phyloP scores from a whole-genome alignment of 2,888 invertebrate genomes.

The Lycia hirtaria region DNA sequence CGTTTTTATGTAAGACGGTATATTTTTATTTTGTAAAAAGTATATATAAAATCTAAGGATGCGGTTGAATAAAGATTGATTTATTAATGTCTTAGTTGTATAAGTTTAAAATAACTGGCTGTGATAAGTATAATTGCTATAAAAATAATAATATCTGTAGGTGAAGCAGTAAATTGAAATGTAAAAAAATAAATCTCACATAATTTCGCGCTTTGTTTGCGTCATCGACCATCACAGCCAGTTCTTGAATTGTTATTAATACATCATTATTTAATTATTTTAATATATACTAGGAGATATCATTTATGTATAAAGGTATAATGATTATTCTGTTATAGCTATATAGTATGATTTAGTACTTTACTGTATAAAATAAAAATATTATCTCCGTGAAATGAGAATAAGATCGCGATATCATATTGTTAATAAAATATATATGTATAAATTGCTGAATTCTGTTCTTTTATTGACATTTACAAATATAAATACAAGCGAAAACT shows the following conservation, averaged over 20 bases:
- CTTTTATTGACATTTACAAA: constrained; percentile 52
- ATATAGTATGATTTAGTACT: constrained; percentile 65
- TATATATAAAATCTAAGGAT: constrained; percentile 66
- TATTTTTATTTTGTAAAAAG: constrained; percentile 62
- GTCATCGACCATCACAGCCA: constrained; percentile 40
- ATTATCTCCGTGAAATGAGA: constrained; percentile 75
- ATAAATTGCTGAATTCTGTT: constrained; percentile 71
- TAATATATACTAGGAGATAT: constrained; percentile 64
- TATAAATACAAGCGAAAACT: no score
- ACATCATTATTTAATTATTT: constrained; percentile 53
- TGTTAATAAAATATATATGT: constrained; percentile 85
- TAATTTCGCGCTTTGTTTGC: neutral
- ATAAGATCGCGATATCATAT: constrained; percentile 82
- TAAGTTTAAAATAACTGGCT: constrained; percentile 59
- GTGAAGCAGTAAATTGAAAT: neutral
- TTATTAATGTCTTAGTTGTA: constrained; percentile 49
- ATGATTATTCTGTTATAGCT: constrained; percentile 55
- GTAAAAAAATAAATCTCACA: neutral
- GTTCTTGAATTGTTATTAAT: constrained; percentile 46
- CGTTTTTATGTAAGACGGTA: no score
- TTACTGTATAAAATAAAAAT: constrained; percentile 65
- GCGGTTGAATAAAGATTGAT: constrained; percentile 46
- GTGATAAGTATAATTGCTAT: constrained; percentile 30
- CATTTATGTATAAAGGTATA: constrained; percentile 62
- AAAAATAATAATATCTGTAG: neutral